Conservation (phyloP, 2,797 vertebrate genomes). For the Streptopelia turtur region DNA sequence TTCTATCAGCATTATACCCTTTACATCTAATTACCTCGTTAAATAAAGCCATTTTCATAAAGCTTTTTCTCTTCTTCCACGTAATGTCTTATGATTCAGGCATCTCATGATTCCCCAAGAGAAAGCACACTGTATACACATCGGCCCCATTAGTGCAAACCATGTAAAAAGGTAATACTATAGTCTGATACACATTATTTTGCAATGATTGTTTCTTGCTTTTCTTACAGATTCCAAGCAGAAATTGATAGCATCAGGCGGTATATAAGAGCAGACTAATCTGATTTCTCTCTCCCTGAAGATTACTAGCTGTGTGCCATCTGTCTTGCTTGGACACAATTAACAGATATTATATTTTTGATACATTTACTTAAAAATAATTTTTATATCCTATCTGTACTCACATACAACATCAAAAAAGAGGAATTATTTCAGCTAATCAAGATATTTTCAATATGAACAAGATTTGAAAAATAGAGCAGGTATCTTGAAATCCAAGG, state of each 20-base stretch:
- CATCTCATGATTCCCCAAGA: not conserved
- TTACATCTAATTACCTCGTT: not conserved
- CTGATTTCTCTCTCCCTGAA: not conserved
- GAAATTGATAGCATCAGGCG: not conserved
- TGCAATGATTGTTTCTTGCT: not conserved
- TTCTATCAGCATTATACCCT: not conserved
- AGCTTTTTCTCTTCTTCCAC: not conserved
- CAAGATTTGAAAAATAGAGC: constrained; percentile 23
- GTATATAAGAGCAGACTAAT: not conserved
- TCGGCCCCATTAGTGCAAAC: not conserved
- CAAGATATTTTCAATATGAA: not conserved
- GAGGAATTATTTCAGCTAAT: constrained; percentile 4
- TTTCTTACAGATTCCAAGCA: not conserved
- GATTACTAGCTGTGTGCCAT: not conserved
- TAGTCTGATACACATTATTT: not conserved
- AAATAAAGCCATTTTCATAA: not conserved
- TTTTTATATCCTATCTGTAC: not conserved
- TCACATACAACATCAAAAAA: not conserved
- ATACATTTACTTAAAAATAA: not conserved
- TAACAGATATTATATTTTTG: not conserved
- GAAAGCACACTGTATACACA: not conserved
- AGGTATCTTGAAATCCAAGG: constrained; percentile 27
- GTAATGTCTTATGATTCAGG: not conserved
- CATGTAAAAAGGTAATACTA: not conserved
- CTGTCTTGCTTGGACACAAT: not conserved